These are phyloP conservation scores for Drepana arcuata DNA, from an alignment of 1,140 invertebrate genomes.

Conservation along the genomic window DNA sequence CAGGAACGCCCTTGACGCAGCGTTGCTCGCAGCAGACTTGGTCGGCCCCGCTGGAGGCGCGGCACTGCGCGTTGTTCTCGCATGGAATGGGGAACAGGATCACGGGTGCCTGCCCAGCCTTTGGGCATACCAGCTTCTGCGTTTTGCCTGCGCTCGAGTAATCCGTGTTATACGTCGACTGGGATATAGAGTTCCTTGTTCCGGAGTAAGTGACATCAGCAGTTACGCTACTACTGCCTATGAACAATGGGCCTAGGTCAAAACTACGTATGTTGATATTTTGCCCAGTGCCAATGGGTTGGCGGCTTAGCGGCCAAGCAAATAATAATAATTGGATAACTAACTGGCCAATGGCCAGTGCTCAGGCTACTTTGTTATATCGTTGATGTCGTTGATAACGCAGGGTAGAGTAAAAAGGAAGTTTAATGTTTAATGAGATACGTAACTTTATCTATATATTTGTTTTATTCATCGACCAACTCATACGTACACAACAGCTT, in stretches of 20 bases:
- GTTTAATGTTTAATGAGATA: no score
- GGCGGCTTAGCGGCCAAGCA: no score
- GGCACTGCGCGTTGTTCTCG: conserved; percentile 71
- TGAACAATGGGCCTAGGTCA: conserved; percentile 18
- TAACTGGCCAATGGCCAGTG: no score
- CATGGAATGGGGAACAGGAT: conserved; percentile 72
- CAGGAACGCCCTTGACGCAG: conserved; percentile 73
- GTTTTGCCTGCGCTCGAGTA: conserved; percentile 40
- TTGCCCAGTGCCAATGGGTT: no score
- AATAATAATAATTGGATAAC: no score
- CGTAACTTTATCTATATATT: no score
- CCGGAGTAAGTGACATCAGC: conserved; percentile 22
- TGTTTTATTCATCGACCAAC: no score
- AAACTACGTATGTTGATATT: conserved; percentile 3
- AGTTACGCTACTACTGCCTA: conserved; percentile 21
- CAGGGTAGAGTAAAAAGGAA: no score
- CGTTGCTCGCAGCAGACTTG: conserved; percentile 73
- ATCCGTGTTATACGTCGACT: conserved; percentile 24
- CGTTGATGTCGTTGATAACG: no score
- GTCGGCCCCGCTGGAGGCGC: conserved; percentile 63
- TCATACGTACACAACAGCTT: no score
- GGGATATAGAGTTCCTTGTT: conserved; percentile 13
- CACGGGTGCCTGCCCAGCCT: conserved; percentile 59
- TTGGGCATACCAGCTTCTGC: conserved; percentile 70
- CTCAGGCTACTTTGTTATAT: no score